Conservation (phyloP, 92 coral and sea anemone species). For the Pocillopora meandrina region DNA sequence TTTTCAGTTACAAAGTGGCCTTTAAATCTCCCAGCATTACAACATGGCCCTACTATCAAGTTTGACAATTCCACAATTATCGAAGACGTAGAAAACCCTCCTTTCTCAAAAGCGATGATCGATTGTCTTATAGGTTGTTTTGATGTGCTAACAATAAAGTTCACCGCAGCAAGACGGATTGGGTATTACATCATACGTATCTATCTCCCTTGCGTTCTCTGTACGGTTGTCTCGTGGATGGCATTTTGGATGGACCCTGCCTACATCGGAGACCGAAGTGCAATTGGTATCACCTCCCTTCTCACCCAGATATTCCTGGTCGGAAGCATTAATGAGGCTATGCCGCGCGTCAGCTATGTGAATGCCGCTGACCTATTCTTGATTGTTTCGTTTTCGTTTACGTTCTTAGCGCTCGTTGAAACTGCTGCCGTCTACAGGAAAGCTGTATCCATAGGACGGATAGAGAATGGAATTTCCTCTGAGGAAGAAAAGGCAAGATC, state of each 20-base stretch:
- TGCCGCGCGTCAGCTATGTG: slow-evolving; percentile 46
- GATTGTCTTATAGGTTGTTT: slow-evolving; percentile 10
- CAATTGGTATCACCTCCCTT: slow-evolving; percentile 37
- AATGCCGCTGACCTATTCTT: slow-evolving; percentile 72
- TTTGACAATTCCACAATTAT: no score
- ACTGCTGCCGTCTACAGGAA: slow-evolving; percentile 37
- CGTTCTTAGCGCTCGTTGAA: slow-evolving; percentile 66
- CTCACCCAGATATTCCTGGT: slow-evolving; percentile 64
- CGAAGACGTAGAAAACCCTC: no score
- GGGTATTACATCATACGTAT: slow-evolving; percentile 24
- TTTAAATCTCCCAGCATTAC: no score
- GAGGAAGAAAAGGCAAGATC: neutral
- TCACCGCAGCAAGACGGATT: slow-evolving; percentile 12
- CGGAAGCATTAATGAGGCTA: slow-evolving; percentile 28
- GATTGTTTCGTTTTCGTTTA: slow-evolving; percentile 64
- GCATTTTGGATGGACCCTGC: slow-evolving; percentile 70
- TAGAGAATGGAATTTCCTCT: neutral
- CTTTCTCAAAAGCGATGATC: neutral
- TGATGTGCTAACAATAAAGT: slow-evolving; percentile 7
- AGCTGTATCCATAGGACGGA: neutral
- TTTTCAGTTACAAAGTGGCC: no score
- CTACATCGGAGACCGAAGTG: slow-evolving; percentile 37
- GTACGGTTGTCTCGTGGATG: slow-evolving; percentile 55
- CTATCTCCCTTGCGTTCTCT: slow-evolving; percentile 16
- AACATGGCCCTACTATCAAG: no score